Evolutionary conservation across 53 echinoderm and acorn worm genomes (phyloP).

Genomic region (Hippasteria phrygiana): DNA sequence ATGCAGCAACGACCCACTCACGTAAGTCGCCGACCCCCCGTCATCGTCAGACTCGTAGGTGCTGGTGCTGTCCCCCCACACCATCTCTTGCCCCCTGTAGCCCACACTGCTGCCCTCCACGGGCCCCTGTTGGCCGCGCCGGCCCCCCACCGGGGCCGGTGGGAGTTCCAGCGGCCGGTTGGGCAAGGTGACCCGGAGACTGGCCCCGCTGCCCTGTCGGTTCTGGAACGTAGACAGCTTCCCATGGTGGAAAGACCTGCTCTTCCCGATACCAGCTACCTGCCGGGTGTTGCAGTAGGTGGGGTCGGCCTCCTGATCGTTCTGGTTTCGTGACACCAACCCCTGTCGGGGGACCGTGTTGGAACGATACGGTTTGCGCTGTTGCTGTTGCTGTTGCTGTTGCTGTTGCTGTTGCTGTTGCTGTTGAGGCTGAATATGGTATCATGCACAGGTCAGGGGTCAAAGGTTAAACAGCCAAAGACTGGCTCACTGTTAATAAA

Average conservation of each 20-base stretch:
- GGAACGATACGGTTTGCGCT: neutral
- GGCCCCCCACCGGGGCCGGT: neutral
- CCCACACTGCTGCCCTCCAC: conserved; percentile 11
- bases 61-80: conserved; percentile 34
- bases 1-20: conserved; percentile 18
- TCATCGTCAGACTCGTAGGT: conserved; percentile 34
- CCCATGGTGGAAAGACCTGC: conserved; percentile 36
- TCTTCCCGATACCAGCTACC: conserved; percentile 39
- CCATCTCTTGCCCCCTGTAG: conserved; percentile 1
- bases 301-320: neutral
- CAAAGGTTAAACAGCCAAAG: conserved; percentile 19
- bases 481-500: too few relatives aligned
- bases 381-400: conserved; percentile 18
- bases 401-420: neutral
- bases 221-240: conserved; percentile 35
- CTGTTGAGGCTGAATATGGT: neutral
- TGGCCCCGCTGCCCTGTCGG: neutral
- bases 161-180: conserved; percentile 11
- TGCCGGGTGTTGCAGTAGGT: conserved; percentile 27
- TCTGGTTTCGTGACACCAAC: neutral
- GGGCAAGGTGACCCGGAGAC: conserved; percentile 1
- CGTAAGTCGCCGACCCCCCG: neutral
- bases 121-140: neutral
- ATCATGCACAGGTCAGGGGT: neutral
- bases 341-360: conserved; percentile 3